Evolutionary conservation across 1,140 invertebrate genomes (phyloP).

Genomic region (Heliconius congener): DNA sequence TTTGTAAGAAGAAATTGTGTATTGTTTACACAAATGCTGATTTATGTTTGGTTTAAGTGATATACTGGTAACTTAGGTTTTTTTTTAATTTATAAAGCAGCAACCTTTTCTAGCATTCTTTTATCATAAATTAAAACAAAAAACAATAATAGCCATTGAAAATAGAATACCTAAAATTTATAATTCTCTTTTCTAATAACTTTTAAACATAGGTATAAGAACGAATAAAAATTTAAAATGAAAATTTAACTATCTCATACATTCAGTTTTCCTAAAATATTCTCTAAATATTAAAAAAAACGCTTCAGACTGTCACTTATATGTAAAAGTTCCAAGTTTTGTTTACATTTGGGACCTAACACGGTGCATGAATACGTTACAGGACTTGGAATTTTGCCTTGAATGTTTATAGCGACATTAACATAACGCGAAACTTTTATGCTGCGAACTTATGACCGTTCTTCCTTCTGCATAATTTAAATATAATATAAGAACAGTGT

Average conservation of each 20-base stretch:
- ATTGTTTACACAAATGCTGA: constrained; percentile 36
- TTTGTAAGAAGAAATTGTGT: constrained; percentile 33
- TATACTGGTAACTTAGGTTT: background rate
- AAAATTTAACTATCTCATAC: background rate
- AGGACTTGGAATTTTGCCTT: constrained; percentile 52
- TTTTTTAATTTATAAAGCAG: no score
- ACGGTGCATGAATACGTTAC: constrained; percentile 55
- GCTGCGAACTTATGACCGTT: background rate
- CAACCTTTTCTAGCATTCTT: no score
- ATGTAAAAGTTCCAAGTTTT: constrained; percentile 20
- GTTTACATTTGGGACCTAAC: constrained; percentile 52
- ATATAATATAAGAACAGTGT: background rate
- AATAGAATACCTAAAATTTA: no score
- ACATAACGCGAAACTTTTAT: constrained; percentile 25
- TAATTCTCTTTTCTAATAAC: no score
- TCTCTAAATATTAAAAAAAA: background rate
- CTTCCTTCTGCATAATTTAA: background rate
- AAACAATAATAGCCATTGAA: no score
- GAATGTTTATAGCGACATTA: constrained; percentile 57
- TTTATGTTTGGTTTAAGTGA: constrained; percentile 21
- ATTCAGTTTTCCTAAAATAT: background rate
- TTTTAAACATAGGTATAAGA: no score
- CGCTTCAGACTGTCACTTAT: constrained; percentile 28
- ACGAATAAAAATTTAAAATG: no score
- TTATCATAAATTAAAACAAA: no score